phyloP scores from a whole-genome alignment of 2,113 vertebrate genomes.

The Astur gentilis region DNA sequence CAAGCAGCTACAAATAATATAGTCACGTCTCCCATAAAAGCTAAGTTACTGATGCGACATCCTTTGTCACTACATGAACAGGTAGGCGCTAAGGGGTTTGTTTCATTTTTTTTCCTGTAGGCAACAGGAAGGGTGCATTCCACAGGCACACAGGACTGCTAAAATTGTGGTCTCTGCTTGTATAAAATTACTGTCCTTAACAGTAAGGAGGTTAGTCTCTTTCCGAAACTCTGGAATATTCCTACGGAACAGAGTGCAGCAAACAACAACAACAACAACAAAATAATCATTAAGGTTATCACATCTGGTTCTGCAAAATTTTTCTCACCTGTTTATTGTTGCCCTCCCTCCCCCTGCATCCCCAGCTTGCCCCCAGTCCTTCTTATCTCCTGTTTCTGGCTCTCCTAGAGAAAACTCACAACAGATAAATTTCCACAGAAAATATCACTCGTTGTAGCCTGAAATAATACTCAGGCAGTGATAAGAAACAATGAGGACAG shows the following conservation, averaged over 20 bases:
- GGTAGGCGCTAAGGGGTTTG: background rate
- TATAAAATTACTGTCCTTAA: background rate
- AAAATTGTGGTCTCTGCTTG: background rate
- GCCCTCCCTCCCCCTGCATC: no score
- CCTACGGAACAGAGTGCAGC: background rate
- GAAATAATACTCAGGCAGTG: background rate
- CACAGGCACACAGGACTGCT: background rate
- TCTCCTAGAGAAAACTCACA: background rate
- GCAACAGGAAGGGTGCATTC: background rate
- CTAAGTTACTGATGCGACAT: background rate
- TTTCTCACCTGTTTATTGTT: background rate
- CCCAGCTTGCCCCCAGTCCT: background rate
- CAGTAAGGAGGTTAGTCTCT: background rate
- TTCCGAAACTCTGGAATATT: background rate
- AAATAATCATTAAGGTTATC: background rate
- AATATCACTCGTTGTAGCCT: background rate
- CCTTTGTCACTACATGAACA: background rate
- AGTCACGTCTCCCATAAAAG: background rate
- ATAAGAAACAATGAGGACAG: constrained; percentile 17
- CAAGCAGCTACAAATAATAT: background rate
- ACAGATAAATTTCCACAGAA: background rate
- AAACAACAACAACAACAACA: background rate
- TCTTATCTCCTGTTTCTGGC: background rate
- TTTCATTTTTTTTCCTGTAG: background rate
- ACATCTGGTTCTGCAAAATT: background rate